Evolutionary conservation across 1,140 invertebrate species (phyloP).

Genomic region (Solenopsis fugax): DNA sequence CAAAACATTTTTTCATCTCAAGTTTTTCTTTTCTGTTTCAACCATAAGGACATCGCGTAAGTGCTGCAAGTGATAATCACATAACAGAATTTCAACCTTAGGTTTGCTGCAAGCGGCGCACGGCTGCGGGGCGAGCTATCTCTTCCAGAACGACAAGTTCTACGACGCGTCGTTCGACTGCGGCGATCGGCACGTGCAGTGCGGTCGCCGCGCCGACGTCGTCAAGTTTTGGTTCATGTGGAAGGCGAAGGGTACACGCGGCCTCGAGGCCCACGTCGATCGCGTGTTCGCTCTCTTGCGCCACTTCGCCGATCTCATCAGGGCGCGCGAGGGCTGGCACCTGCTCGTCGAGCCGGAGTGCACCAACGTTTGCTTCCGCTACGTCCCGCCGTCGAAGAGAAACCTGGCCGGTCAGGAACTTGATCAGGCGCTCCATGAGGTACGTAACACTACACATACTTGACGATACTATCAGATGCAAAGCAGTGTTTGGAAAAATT

Average conservation of each 20-base stretch:
- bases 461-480: not conserved
- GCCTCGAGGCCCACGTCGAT: constrained; percentile 93
- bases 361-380: constrained; percentile 98
- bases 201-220: constrained; percentile 97
- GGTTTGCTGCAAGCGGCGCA: constrained; percentile 85
- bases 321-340: constrained; percentile 90
- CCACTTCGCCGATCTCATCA: constrained; percentile 91
- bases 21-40: not conserved
- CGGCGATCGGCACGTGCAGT: constrained; percentile 97
- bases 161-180: constrained; percentile 97
- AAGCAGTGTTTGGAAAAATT: not conserved
- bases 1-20: not conserved
- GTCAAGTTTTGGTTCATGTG: constrained; percentile 99
- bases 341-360: constrained; percentile 94
- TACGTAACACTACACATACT: not conserved
- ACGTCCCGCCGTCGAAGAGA: constrained; percentile 91
- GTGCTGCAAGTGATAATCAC: not conserved
- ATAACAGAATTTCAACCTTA: not conserved
- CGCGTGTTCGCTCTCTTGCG: constrained; percentile 91
- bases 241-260: constrained; percentile 96
- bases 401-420: constrained; percentile 89
- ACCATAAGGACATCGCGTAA: constrained; percentile 75
- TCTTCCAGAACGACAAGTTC: constrained; percentile 98
- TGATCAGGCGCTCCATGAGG: constrained; percentile 89
- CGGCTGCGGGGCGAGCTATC: constrained; percentile 93